Base-by-base conservation (phyloP, 2,888 invertebrate genomes). In the Eilema sororculum region DNA sequence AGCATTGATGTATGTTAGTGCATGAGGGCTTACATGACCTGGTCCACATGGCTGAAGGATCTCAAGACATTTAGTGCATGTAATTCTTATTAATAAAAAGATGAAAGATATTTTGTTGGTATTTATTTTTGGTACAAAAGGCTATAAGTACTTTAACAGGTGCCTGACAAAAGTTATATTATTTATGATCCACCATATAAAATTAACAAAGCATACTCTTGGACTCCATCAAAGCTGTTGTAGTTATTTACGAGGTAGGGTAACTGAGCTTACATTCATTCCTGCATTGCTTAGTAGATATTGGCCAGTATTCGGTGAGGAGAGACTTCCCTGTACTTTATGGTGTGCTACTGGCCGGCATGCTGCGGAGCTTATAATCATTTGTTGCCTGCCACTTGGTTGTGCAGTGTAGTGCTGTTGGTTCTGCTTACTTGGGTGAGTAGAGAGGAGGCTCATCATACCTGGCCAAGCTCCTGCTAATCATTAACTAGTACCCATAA, bases 31-130 rank as follows among this genome's bases (percentile, higher is more conserved):
- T 37, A 58, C 22, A n/a, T 25, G 46, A 12, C 52, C 62, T 68
- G 52, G 30, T 52, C 20, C n/a, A 33, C 22, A 3, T n/a, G 65
- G 46, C 25, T 60, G 46, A 20, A 22, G 22, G 52, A 28, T 28
- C 46, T 52, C 52, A 52, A 67, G 57, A 68, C 24, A 25, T 41
- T 28, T 56, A 67, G 25, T 68, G 68, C 68, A 68, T 68, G 68
- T 68, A 64, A 57, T 24, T 8, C 24, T 28, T 28, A 12, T 58
- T 6, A 64, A 68, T 68, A 68, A 68, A 68, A 64, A 58, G 13
- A 24, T 64, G 22, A 30, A 20, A 30, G 5, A 22, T 59, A 46
- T 59, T 37, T 58, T 52, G 10, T 37, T 37, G 25, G 28, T 59
- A 63, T 28, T 68, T 63, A n/a, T 58, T 68, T 68, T 68, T 62